Percentiles rank a stretch among this genome's conserved stretches.
Evolutionary conservation across 1,140 invertebrate genomes (phyloP).

Genomic region (Lamellibrachia luymesi): DNA sequence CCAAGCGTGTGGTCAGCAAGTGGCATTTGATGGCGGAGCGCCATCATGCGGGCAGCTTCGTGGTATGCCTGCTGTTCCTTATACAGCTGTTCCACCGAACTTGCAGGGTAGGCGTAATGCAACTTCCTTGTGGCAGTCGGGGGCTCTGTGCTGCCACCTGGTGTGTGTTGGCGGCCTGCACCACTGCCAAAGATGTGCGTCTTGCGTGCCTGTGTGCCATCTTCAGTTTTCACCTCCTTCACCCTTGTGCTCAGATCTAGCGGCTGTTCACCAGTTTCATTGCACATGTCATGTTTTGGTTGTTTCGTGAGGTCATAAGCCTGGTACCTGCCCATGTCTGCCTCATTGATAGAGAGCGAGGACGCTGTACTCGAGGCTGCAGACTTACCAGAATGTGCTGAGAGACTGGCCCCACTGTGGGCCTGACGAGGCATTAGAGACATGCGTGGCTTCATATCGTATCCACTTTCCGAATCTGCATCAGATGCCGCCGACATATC

Average conservation of each 20-base stretch:
- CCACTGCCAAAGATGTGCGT: constrained; percentile 47
- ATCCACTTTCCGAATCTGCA: constrained; percentile 38
- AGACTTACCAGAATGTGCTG: background rate
- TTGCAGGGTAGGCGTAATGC: constrained; percentile 45
- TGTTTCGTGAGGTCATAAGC: background rate
- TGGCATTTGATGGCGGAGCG: constrained; percentile 28
- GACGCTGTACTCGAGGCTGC: background rate
- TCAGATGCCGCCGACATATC: constrained; percentile 42
- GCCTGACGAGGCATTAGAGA: constrained; percentile 32
- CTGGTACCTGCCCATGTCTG: background rate
- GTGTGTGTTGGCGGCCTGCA: background rate
- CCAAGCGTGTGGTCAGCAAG: constrained; percentile 22
- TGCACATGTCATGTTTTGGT: background rate
- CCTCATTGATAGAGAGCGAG: background rate
- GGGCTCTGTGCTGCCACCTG: background rate
- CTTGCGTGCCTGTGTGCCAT: constrained; percentile 34
- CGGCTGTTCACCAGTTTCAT: constrained; percentile 32
- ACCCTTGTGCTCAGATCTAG: constrained; percentile 38
- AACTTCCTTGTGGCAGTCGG: constrained; percentile 31
- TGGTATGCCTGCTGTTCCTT: constrained; percentile 40
- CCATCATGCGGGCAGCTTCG: constrained; percentile 32
- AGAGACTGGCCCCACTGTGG: background rate
- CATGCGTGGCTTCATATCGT: constrained; percentile 16
- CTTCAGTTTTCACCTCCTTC: constrained; percentile 33
- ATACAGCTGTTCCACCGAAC: constrained; percentile 36